Evolutionary conservation across 2,113 vertebrate genomes (phyloP).

Genomic region (Heterotilapia buettikoferi): DNA sequence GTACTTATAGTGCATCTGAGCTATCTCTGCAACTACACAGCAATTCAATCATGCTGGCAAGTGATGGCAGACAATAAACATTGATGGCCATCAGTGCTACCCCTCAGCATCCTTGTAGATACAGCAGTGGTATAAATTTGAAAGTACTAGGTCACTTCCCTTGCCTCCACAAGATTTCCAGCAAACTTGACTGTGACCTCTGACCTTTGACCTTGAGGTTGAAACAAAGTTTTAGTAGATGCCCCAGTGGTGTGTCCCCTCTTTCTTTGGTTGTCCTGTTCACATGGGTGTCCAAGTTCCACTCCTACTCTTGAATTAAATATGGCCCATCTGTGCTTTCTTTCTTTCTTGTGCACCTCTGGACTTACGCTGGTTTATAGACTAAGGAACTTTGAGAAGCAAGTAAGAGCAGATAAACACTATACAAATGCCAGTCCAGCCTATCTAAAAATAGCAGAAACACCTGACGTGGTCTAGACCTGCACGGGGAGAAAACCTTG

Average conservation of each 20-base stretch:
- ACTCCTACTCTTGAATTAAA: neutral
- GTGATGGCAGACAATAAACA: neutral
- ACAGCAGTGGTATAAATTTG: neutral
- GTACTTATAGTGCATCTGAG: neutral
- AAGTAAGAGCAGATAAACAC: neutral
- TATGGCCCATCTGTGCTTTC: neutral
- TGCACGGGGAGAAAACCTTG: neutral
- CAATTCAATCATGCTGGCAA: neutral
- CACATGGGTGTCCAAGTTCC: neutral
- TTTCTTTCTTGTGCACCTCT: neutral
- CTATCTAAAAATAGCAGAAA: neutral
- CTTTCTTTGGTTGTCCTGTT: neutral
- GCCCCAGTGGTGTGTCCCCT: neutral
- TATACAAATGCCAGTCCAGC: neutral
- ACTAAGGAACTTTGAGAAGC: neutral
- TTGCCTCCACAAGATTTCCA: neutral
- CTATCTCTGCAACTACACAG: neutral
- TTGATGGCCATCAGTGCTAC: fast-evolving
- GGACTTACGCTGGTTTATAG: neutral
- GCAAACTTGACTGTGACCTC: neutral
- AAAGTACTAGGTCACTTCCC: neutral
- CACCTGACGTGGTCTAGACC: neutral
- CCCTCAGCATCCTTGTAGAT: neutral
- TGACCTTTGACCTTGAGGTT: neutral
- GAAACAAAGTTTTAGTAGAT: neutral